phyloP scores from a whole-genome alignment of 2,888 invertebrate species.

The Steinernema scapterisci region DNA sequence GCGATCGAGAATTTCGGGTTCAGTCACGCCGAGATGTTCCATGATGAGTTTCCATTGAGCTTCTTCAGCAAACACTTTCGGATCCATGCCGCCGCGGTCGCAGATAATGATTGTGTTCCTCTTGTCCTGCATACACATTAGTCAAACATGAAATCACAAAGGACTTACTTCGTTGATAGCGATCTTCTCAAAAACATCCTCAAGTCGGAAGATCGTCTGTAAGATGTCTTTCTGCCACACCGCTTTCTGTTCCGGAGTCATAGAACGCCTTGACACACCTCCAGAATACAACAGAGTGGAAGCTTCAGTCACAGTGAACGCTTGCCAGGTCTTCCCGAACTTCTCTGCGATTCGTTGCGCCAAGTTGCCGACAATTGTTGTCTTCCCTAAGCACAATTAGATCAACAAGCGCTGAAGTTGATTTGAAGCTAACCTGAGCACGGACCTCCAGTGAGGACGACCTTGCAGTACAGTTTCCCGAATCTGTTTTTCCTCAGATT shows the following conservation, averaged over 20 bases:
- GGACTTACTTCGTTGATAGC: slow-evolving; percentile 38
- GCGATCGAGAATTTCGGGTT: slow-evolving; percentile 39
- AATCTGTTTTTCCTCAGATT: slow-evolving; percentile 37
- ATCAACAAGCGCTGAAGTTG: not conserved
- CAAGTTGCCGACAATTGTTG: slow-evolving; percentile 38
- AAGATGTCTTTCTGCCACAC: slow-evolving; percentile 45
- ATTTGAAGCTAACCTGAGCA: slow-evolving; percentile 40
- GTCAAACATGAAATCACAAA: slow-evolving; percentile 33
- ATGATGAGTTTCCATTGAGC: slow-evolving; percentile 38
- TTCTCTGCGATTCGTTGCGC: slow-evolving; percentile 33
- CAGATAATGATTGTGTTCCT: slow-evolving; percentile 46
- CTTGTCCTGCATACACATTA: not conserved
- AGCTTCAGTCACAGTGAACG: slow-evolving; percentile 44
- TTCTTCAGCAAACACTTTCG: slow-evolving; percentile 42
- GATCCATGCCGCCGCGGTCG: slow-evolving; percentile 47
- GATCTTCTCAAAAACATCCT: slow-evolving; percentile 48
- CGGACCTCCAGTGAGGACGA: slow-evolving; percentile 48
- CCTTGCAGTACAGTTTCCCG: slow-evolving; percentile 40
- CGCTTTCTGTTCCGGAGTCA: slow-evolving; percentile 38
- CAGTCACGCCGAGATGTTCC: slow-evolving; percentile 32
- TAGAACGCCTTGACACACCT: slow-evolving; percentile 38
- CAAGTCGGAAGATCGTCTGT: slow-evolving; percentile 44
- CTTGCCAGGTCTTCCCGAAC: slow-evolving; percentile 41
- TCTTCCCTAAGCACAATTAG: slow-evolving; percentile 40
- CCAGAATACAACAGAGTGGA: slow-evolving; percentile 44